phyloP scores from a whole-genome alignment of 2,888 invertebrate genomes.

The Thereva unica region DNA sequence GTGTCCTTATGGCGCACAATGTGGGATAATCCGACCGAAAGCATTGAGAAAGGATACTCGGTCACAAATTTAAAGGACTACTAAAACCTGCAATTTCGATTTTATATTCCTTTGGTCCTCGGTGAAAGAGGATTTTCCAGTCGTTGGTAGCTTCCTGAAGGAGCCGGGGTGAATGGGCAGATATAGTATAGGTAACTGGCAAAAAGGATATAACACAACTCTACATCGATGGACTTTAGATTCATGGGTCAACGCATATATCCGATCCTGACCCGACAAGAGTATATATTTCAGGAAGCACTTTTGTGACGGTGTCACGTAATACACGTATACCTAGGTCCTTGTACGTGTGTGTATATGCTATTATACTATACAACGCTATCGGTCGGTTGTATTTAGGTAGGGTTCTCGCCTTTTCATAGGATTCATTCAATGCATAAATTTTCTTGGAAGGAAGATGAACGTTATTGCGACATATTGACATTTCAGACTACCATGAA shows the following conservation, averaged over 20 bases:
- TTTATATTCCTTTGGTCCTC: conserved; percentile 16
- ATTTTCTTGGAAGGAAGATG: neutral
- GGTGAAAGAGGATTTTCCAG: conserved; percentile 3
- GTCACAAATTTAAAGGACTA: conserved; percentile 21
- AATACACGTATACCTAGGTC: neutral
- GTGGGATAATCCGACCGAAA: conserved; percentile 26
- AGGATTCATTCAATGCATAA: neutral
- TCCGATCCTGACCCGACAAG: conserved; percentile 4
- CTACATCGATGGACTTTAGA: neutral
- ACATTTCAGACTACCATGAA: neutral
- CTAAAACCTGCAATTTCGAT: conserved; percentile 17
- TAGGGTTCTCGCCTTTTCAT: too few species aligned
- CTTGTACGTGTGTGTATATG: neutral
- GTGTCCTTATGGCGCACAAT: conserved; percentile 15
- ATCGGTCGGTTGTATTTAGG: neutral
- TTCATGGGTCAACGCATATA: conserved; percentile 13
- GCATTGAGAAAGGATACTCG: conserved; percentile 11
- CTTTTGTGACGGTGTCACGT: too few species aligned
- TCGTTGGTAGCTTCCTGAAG: conserved; percentile 2
- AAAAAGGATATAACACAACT: neutral
- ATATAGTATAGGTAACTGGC: neutral
- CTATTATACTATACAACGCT: neutral
- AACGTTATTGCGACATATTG: neutral
- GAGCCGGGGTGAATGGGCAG: neutral
- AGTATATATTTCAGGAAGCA: neutral